phyloP scores from a whole-genome alignment of 2,113 vertebrate species.

The Bolborhynchus lineola region DNA sequence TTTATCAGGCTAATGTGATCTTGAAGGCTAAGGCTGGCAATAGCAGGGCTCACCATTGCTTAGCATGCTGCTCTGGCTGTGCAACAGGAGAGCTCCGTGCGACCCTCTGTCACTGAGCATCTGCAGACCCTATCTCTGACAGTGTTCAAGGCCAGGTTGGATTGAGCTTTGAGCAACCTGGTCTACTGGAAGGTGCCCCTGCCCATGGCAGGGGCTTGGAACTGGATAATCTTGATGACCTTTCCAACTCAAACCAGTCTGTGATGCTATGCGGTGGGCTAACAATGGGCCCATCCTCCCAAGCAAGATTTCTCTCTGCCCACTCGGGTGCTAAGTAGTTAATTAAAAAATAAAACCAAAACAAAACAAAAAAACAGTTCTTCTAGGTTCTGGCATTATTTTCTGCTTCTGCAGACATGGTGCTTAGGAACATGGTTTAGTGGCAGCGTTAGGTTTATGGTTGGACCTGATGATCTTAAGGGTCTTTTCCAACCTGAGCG shows the following conservation, averaged over 20 bases:
- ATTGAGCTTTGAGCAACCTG: not conserved
- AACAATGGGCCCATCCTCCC: accelerated
- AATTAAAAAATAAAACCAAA: not conserved
- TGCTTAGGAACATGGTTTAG: accelerated
- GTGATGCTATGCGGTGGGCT: not conserved
- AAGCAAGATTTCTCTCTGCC: not conserved
- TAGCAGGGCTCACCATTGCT: not conserved
- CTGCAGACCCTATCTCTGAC: not conserved
- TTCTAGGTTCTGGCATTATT: not conserved
- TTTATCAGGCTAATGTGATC: not conserved
- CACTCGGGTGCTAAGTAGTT: not conserved
- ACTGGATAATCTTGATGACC: not conserved
- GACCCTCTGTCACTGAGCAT: not conserved
- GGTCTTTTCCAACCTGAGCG: not conserved
- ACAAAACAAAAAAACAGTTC: not conserved
- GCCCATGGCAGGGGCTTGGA: not conserved
- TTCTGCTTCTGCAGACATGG: not conserved
- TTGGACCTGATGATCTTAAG: not conserved
- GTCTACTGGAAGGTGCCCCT: not conserved
- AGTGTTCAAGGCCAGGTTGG: not conserved
- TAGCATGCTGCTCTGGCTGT: not conserved
- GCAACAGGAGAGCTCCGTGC: not conserved
- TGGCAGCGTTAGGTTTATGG: not conserved
- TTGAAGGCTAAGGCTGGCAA: not conserved
- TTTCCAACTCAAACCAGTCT: not conserved